Evolutionary conservation across 2,113 vertebrate species (phyloP).

Genomic region (Daboia siamensis): DNA sequence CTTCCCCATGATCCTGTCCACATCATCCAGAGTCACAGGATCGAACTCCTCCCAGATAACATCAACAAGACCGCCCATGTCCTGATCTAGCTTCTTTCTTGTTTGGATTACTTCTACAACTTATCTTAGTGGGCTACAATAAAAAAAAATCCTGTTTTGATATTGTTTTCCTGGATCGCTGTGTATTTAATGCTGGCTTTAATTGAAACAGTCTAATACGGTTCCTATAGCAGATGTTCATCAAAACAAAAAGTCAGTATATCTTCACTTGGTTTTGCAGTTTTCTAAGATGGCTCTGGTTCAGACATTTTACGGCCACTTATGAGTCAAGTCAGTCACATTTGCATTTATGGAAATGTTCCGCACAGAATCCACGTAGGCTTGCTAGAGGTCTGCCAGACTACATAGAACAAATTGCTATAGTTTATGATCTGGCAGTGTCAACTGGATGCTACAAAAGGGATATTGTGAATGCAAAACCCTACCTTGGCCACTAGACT

Average conservation of each 20-base stretch:
- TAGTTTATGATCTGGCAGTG: neutral
- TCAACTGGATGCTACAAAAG: neutral
- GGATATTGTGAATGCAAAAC: neutral
- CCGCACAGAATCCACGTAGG: neutral
- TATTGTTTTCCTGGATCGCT: neutral
- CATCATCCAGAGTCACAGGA: too few relatives aligned
- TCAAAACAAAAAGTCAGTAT: neutral
- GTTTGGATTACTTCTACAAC: neutral
- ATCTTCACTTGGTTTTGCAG: neutral
- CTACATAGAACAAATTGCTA: neutral
- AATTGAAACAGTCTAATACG: constrained; percentile 1
- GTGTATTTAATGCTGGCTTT: neutral
- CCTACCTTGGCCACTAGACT: neutral
- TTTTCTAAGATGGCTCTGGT: neutral
- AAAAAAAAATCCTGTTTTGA: neutral
- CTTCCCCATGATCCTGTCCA: too few relatives aligned
- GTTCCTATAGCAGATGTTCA: neutral
- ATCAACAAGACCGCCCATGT: too few relatives aligned
- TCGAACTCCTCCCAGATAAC: too few relatives aligned
- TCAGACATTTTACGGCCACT: neutral
- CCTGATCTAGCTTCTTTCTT: neutral
- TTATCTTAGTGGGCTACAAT: neutral
- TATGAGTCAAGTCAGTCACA: constrained; percentile 1
- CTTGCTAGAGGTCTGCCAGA: neutral
- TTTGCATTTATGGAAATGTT: constrained; percentile 22